These are phyloP conservation scores for Ormyrus pomaceus DNA, from an alignment of 2,888 invertebrate genomes.

Conservation along the genomic window DNA sequence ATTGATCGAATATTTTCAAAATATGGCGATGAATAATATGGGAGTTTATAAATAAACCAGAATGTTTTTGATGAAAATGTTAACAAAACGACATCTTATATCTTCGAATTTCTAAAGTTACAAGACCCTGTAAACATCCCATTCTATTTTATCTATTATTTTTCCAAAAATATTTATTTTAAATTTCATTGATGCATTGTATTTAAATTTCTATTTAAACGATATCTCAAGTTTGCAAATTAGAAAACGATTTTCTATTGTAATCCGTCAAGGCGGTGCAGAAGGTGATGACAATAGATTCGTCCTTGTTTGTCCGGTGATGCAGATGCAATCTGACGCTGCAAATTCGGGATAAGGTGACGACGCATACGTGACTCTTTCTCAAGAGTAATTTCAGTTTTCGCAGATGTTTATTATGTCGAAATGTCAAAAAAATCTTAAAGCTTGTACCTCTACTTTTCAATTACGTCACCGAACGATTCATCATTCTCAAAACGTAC, in stretches of 20 bases:
- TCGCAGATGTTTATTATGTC: conserved; percentile 39
- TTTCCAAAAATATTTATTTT: too few relatives aligned
- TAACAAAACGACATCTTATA: too few relatives aligned
- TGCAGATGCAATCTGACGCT: conserved; percentile 44
- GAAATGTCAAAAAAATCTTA: conserved; percentile 27
- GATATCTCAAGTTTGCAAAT: background rate
- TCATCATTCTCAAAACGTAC: conserved; percentile 18
- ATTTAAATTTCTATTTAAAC: background rate
- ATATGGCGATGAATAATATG: too few relatives aligned
- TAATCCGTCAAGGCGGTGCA: background rate
- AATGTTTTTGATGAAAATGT: too few relatives aligned
- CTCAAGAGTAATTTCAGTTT: conserved; percentile 31
- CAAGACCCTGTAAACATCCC: too few relatives aligned
- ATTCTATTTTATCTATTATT: too few relatives aligned
- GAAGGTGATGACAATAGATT: conserved; percentile 20
- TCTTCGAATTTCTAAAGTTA: too few relatives aligned
- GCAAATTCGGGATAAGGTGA: conserved; percentile 33
- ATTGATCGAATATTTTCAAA: too few relatives aligned
- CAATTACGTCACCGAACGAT: conserved; percentile 32
- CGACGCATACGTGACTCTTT: background rate
- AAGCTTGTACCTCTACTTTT: conserved; percentile 20
- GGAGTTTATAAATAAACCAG: too few relatives aligned
- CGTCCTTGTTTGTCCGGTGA: conserved; percentile 34
- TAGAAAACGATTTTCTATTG: conserved; percentile 10
- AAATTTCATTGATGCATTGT: too few relatives aligned